Base-by-base conservation (phyloP, 2,888 invertebrate species). In the Coelinius sp. region DNA sequence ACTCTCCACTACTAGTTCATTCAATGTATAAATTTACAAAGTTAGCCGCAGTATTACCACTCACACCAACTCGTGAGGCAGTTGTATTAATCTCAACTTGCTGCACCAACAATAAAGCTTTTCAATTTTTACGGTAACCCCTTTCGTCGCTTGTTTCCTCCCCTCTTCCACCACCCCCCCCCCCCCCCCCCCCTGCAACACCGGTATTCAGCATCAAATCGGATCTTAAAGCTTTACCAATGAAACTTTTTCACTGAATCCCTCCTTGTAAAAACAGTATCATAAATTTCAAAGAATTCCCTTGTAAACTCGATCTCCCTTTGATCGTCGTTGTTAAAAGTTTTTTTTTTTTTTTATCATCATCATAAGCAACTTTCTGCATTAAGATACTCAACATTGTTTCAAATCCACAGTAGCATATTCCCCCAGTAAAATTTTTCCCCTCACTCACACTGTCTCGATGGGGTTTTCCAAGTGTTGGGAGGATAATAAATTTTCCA, bases 191-290 rank as follows among this genome's bases (percentile, higher is more conserved):
- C 7, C 41, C n/a, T 41, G 20, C 46, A 49, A 20, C 20, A 49
- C 46, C 20, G 17, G 17, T 14, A 8, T 49, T 49, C 7, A 49
- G 20, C 20, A 49, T 49, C 46, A 49, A 49, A 31, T 17, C 25
- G 35, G 8, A 31, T 59, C 35, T 27, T 59, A 31, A 31, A 59
- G 14, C 27, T 59, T 27, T 20, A 1, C 8, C 14, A 59, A 17
- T 31, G 59, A 25, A 59, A 31, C 17, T 20, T 59, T 17, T 59
- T 24, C 31, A 25, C n/a, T 56, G 53, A 27, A 56, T 56, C 27
- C 6, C 25, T 25, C 27, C 31, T 59, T 35, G 59, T 59, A 59
- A 59, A 59, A 59, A 59, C 59, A 59, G 14, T 31, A 31, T 59
- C n/a, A 14, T 59, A 59, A 59, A 25, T 59, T 59, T 20, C 17